These are phyloP conservation scores for Taurulus bubalis DNA, from an alignment of 2,113 vertebrate species.

Conservation along the genomic window DNA sequence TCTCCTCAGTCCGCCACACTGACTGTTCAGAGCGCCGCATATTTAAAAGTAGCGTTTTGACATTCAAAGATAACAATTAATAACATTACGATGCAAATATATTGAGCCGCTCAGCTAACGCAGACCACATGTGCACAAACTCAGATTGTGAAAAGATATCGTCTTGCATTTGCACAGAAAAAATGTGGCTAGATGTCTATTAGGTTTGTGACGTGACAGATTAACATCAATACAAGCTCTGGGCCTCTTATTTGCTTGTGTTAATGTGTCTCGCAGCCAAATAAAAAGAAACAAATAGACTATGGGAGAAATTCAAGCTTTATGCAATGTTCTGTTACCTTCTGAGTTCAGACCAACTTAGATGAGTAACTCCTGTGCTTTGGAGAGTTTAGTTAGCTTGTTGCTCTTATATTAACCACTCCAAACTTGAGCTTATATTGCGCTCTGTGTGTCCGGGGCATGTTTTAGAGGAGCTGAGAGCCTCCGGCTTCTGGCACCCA, in stretches of 20 bases:
- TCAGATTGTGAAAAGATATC: neutral
- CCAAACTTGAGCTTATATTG: constrained; percentile 2
- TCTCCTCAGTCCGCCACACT: neutral
- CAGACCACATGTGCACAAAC: neutral
- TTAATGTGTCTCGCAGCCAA: neutral
- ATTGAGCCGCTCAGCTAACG: neutral
- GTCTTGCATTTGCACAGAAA: neutral
- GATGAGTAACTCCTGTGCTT: neutral
- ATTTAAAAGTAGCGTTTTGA: constrained; percentile 1
- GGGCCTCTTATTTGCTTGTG: neutral
- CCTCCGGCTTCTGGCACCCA: constrained; percentile 26
- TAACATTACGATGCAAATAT: constrained; percentile 9
- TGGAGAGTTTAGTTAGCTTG: neutral
- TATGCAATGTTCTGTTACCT: neutral
- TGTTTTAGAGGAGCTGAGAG: constrained; percentile 2
- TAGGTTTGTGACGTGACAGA: neutral
- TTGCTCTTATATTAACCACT: neutral
- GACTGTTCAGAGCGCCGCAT: neutral
- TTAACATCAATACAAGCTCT: neutral
- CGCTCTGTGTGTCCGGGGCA: neutral
- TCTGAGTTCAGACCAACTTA: neutral
- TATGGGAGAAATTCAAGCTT: neutral
- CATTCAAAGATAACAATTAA: constrained; percentile 6
- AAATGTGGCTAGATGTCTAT: neutral
- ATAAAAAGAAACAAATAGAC: neutral